Percentiles rank a stretch among this genome's conserved stretches.
Conservation (phyloP, 2,113 vertebrate species). For the Dunckerocampus dactyliophorus region DNA sequence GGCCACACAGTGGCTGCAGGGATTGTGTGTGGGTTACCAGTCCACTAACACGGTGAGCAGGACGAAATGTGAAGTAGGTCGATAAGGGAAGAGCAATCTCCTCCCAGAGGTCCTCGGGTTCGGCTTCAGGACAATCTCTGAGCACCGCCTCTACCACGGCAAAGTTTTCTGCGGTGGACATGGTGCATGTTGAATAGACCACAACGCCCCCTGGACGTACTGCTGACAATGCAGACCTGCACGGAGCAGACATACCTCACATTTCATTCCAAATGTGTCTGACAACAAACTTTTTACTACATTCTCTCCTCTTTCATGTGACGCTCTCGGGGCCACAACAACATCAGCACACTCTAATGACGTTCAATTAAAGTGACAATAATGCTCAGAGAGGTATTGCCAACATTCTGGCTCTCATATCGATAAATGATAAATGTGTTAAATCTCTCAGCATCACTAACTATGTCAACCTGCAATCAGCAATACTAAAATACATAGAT, state of each 20-base stretch:
- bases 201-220: constrained; percentile 84
- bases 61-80: constrained; percentile 76
- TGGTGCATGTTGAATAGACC: constrained; percentile 93
- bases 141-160: constrained; percentile 78
- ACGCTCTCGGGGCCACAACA: not conserved
- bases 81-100: constrained; percentile 70
- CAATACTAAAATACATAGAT: no score
- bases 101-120: constrained; percentile 76
- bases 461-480: no score
- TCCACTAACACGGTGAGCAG: constrained; percentile 26
- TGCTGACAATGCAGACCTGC: constrained; percentile 84
- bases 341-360: not conserved
- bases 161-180: constrained; percentile 87
- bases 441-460: no score
- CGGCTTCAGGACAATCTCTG: constrained; percentile 66
- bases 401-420: no score
- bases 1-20: constrained; percentile 1
- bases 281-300: not conserved
- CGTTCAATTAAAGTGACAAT: not conserved
- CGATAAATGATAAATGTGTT: no score
- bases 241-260: constrained; percentile 8
- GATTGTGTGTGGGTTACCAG: constrained; percentile 11
- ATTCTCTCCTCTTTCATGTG: not conserved
- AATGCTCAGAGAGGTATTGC: not conserved
- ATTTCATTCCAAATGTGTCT: constrained; percentile 9